Conservation (phyloP, 92 coral and sea anemone species). For the Meandrina meandrites region DNA sequence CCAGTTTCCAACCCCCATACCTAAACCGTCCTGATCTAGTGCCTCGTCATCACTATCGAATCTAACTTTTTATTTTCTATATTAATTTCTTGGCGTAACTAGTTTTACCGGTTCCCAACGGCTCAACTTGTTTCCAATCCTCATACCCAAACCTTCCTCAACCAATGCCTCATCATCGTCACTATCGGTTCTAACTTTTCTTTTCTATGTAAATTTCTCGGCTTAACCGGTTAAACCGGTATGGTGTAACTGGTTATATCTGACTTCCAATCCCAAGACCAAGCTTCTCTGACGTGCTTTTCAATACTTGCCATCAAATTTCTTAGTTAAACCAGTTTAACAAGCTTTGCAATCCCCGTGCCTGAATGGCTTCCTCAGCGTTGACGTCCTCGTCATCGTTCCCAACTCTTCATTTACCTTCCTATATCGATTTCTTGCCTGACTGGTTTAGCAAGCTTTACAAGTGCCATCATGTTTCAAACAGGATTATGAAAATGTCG, state of each 20-base stretch:
- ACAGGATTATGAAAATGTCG: not conserved
- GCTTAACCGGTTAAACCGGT: not conserved
- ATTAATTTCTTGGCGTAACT: not conserved
- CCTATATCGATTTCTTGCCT: not conserved
- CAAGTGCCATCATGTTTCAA: not conserved
- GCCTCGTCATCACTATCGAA: not conserved
- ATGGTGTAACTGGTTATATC: too few relatives aligned
- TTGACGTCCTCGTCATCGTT: too few relatives aligned
- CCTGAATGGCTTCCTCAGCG: not conserved
- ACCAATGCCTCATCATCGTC: too few relatives aligned
- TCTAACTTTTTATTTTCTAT: not conserved
- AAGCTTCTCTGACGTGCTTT: not conserved
- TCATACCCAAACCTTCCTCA: too few relatives aligned
- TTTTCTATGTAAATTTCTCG: not conserved
- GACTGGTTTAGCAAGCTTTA: not conserved
- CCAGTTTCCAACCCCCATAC: not conserved
- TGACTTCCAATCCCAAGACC: not conserved
- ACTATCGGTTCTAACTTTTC: too few relatives aligned
- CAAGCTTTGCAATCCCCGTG: not conserved
- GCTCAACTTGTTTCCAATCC: too few relatives aligned
- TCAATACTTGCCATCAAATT: not conserved
- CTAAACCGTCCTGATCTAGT: not conserved
- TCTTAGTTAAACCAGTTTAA: not conserved
- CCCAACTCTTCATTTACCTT: too few relatives aligned
- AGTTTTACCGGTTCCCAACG: too few relatives aligned